phyloP scores from a whole-genome alignment of 1,140 invertebrate genomes.

The Oreohelix idahoensis region DNA sequence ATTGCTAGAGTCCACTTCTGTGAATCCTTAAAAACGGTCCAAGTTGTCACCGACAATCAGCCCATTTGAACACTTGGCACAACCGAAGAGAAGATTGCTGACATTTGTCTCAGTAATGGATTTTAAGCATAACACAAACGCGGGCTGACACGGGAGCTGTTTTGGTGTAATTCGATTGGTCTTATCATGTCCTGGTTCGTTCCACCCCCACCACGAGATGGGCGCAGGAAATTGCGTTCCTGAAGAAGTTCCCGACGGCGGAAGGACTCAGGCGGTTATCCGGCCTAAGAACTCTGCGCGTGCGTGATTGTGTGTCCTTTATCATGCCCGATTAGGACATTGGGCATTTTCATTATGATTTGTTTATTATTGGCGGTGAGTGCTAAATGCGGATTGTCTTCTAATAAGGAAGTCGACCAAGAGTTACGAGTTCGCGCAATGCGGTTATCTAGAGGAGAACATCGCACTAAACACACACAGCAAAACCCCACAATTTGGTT shows the following conservation, averaged over 20 bases:
- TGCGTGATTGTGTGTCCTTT: conserved; percentile 36
- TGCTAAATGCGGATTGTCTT: conserved; percentile 28
- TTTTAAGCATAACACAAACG: conserved; percentile 39
- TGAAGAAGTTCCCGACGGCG: conserved; percentile 28
- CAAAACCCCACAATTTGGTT: too few relatives aligned
- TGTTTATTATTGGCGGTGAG: conserved; percentile 17
- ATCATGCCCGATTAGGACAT: background rate
- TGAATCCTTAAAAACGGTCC: background rate
- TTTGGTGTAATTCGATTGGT: conserved; percentile 36
- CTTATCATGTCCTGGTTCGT: background rate
- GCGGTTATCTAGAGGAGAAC: background rate
- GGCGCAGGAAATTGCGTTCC: conserved; percentile 34
- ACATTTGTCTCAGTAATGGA: conserved; percentile 25
- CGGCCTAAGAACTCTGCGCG: conserved; percentile 21
- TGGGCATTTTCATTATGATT: conserved; percentile 29
- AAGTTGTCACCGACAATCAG: background rate
- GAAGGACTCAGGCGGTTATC: conserved; percentile 35
- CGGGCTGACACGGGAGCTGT: conserved; percentile 14
- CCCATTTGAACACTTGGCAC: background rate
- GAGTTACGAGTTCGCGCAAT: background rate
- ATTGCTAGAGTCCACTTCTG: background rate
- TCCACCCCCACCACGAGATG: conserved; percentile 7
- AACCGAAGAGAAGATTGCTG: background rate
- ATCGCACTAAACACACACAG: too few relatives aligned
- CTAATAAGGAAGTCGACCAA: background rate